Percentiles rank a stretch among this genome's conserved stretches.
These are phyloP conservation scores for Gasteruption jaculator DNA, from an alignment of 2,888 invertebrate genomes.

Conservation along the genomic window DNA sequence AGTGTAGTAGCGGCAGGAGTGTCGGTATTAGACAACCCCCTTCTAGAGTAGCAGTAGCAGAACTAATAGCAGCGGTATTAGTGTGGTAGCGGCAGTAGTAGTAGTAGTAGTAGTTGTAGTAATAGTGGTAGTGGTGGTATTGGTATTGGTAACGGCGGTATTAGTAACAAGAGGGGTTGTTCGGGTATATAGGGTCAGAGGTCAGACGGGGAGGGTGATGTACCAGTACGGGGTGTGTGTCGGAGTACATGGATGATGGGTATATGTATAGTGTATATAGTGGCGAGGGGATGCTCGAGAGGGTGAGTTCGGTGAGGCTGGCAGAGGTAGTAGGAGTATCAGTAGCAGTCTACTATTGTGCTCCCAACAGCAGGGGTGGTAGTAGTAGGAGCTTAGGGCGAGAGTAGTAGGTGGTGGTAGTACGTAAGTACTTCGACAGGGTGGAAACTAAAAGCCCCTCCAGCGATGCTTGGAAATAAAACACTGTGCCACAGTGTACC, in stretches of 20 bases:
- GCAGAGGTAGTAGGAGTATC: no score
- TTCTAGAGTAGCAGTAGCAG: slow-evolving; percentile 11
- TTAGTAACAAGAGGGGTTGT: slow-evolving; percentile 10
- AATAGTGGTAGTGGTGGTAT: slow-evolving; percentile 13
- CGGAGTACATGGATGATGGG: no score
- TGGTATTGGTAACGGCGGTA: neutral
- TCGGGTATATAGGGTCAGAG: neutral
- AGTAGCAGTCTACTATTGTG: no score
- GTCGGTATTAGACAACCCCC: slow-evolving; percentile 1
- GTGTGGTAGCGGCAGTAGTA: slow-evolving; percentile 2
- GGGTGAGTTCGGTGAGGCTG: no score
- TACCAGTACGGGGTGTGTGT: no score
- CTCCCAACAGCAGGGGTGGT: no score
- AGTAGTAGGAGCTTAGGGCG: no score
- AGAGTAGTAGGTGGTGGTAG: neutral
- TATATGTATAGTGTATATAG: no score
- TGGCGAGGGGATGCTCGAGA: no score
- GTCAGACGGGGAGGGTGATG: slow-evolving; percentile 1
- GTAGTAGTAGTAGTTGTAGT: no score
- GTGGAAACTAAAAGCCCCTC: slow-evolving; percentile 38
- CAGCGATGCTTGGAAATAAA: slow-evolving; percentile 38
- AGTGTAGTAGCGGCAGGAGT: slow-evolving; percentile 8
- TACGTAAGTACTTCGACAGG: slow-evolving; percentile 20
- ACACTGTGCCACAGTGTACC: slow-evolving; percentile 48
- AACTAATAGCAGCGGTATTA: slow-evolving; percentile 6